Base-by-base conservation (phyloP, 2,113 vertebrate genomes). In the Rallus limicola region DNA sequence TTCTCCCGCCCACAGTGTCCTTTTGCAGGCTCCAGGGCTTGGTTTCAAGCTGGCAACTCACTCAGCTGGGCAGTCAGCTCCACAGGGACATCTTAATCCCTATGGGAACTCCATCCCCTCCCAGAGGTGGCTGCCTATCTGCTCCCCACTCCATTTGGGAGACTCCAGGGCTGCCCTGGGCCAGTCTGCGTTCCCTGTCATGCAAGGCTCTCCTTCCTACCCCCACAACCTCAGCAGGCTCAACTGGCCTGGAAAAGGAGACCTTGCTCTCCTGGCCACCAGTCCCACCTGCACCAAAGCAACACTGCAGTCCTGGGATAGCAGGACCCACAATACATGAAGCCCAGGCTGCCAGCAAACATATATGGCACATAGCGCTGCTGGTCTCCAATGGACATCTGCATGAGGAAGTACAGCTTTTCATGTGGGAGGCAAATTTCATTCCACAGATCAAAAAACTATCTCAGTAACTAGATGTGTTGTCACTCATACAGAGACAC, bases 21-120 rank as follows among this genome's bases (percentile, higher is more conserved):
- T 92, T 96, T 75, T 71, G 76, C 31, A 78, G 52, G 34, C 56
- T 93, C 71, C 72, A 91, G 80, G 82, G 26, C 38, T 82, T 75
- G 36, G 28, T 93, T 93, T 92, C 86, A 83, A 90, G 31, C 60
- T 71, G 52, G 38, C 50, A 94, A 21, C 46, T 46, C 42, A 67
- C 62, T 55, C 16, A 29, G 23, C 20, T 88, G 63, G 86, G 71
- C 71, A 90, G 52, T 29, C 42, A 68, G 46, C 76, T 75, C 33
- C 28, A 40, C 56, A 60, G 48, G n/a, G n/a, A 88, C 81, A 21
- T 24, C 67, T 72, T 90, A 44, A 86, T 82, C 59, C 68, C 7
- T 14, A 69, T 53, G 59, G 40, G 50, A 93, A 80, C 21, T 29
- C 9, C 3, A 1, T 60, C 29, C 19, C 21, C 19, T 80, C 77